These are phyloP conservation scores for Sylvietta virens DNA, from an alignment of 2,113 vertebrate species.

Conservation along the genomic window DNA sequence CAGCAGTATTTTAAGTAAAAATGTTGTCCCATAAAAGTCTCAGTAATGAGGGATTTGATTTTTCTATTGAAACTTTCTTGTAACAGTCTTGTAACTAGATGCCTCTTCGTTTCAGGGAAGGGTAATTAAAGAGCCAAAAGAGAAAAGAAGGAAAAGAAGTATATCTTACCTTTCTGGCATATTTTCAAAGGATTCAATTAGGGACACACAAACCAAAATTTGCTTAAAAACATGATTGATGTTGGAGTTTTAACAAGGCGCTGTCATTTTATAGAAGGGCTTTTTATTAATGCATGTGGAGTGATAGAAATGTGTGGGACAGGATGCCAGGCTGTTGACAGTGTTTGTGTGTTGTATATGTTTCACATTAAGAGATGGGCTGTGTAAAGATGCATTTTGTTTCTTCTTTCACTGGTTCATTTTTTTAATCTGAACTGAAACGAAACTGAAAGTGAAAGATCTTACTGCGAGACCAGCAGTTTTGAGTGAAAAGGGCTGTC, in stretches of 20 bases:
- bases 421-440: slow-evolving; percentile 24
- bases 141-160: not conserved
- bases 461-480: not conserved
- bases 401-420: not conserved
- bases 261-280: not conserved
- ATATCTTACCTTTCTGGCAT: not conserved
- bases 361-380: not conserved
- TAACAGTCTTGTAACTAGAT: not conserved
- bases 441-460: not conserved
- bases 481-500: not conserved
- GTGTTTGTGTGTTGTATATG: not conserved
- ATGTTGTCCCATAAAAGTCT: not conserved
- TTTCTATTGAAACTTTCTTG: not conserved
- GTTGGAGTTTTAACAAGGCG: not conserved
- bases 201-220: not conserved
- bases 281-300: slow-evolving; percentile 20
- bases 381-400: not conserved
- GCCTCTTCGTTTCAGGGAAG: not conserved
- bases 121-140: slow-evolving; percentile 5
- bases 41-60: not conserved
- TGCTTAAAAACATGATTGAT: slow-evolving; percentile 19
- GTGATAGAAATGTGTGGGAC: not conserved
- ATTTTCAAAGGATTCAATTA: slow-evolving; percentile 37
- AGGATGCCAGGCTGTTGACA: slow-evolving; percentile 26
- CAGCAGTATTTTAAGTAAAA: not conserved